These are phyloP conservation scores for Triops longicaudatus DNA, from an alignment of 1,140 invertebrate genomes.

Conservation along the genomic window DNA sequence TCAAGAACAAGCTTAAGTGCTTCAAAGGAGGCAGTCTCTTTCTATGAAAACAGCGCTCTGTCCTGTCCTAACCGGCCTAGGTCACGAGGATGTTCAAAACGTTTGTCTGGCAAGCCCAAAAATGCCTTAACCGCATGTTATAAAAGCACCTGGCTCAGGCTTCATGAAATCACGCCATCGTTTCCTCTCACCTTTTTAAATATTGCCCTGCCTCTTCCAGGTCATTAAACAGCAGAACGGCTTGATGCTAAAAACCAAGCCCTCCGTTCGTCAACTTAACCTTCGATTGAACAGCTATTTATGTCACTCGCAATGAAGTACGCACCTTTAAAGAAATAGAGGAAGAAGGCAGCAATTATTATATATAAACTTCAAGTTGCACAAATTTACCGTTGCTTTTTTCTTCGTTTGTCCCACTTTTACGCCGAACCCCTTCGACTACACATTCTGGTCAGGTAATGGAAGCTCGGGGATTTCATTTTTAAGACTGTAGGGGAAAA, in stretches of 20 bases:
- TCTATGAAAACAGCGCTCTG: neutral
- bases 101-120: neutral
- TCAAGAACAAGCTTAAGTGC: no score
- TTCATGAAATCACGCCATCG: neutral
- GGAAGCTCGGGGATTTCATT: no score
- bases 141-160: neutral
- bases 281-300: neutral
- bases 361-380: neutral
- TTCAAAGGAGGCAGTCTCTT: neutral
- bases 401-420: neutral
- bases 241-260: no score
- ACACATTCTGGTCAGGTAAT: neutral
- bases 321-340: neutral
- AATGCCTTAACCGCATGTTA: neutral
- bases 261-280: no score
- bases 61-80: neutral
- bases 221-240: neutral
- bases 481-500: neutral
- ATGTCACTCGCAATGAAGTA: neutral
- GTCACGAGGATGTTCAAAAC: neutral
- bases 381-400: slow-evolving; percentile 8
- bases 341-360: neutral
- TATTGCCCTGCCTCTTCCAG: neutral
- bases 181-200: neutral
- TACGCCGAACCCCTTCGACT: neutral